Evolutionary conservation across 2,113 vertebrate genomes (phyloP), one percentile per base, ranked within the genome.

Genomic region (Dicrurus megarhynchus): DNA sequence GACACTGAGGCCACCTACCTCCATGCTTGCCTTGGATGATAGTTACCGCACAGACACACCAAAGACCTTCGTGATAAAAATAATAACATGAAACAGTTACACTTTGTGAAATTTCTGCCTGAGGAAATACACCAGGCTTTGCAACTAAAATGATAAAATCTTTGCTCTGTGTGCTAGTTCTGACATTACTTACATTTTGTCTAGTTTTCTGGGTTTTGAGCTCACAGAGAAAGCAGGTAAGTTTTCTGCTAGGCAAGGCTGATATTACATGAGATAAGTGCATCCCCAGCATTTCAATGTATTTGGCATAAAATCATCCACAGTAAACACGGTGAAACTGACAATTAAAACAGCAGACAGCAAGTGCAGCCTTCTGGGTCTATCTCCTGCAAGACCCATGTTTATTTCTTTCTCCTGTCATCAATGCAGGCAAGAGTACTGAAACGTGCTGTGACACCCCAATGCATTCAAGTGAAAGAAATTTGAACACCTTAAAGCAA

Each of bases 21-120:
- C 28, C 2, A 0, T 21, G 21, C 30, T 18, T 47, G 49, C 68
- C 14, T 39, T 6, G 11, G 35, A 10, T 39, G 47, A 22, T 1
- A 15, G 16, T 20, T n/a, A 35, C 42, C 14, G 16, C 27, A 52
- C 26, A 78, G 17, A 55, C 9, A 47, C 4, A 4, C 3, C 2
- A 0, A 50, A 52, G 14, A 69, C 3, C 7, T 67, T 42, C 3
- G 13, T 5, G 19, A 52, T 30, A 27, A 87, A 70, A 93, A 59
- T 21, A 77, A 61, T 42, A 35, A 65, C 56, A 39, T 18, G 12
- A 8, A 75, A 7, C 13, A 8, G 4, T 47, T 80, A n/a, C 14
- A 39, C 21, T 67, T 47, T 0, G 10, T 47, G 39, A 61, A 44
- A 55, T 67, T 79, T 75, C 56, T 84, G 27, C 41, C 37, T 4